These are phyloP conservation scores for Centrocercus urophasianus DNA, from an alignment of 2,113 vertebrate genomes.

Conservation along the genomic window DNA sequence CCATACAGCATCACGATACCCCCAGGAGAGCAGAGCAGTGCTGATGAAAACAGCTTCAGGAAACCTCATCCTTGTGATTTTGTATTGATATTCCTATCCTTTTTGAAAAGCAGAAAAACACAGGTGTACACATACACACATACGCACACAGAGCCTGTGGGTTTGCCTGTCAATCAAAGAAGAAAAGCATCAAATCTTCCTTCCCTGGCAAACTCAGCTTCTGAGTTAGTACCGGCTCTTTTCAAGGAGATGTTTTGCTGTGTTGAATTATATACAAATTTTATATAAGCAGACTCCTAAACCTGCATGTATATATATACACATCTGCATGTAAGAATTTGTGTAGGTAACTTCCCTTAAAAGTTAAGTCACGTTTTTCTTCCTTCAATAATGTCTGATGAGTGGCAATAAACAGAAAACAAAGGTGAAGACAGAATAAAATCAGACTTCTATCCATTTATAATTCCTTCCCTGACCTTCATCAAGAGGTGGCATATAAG, in stretches of 20 bases:
- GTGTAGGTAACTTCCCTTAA: background rate
- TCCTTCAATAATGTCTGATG: background rate
- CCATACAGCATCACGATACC: background rate
- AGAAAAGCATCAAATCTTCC: background rate
- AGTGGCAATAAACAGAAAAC: background rate
- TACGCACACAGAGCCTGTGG: background rate
- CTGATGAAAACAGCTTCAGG: background rate
- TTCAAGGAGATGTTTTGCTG: background rate
- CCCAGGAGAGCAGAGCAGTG: background rate
- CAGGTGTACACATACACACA: rapidly evolving
- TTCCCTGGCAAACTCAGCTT: background rate
- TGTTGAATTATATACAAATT: background rate
- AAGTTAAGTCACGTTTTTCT: background rate
- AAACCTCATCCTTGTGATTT: background rate
- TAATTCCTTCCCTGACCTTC: background rate
- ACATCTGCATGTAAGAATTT: background rate
- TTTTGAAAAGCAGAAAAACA: background rate
- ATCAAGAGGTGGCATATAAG: background rate
- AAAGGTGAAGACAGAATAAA: background rate
- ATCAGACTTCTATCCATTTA: background rate
- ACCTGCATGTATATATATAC: background rate
- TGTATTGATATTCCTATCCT: background rate
- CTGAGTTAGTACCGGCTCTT: background rate
- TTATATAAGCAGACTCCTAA: background rate
- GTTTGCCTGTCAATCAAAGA: background rate